Base-by-base conservation (phyloP, 2,888 invertebrate genomes). In the Boloria selene region DNA sequence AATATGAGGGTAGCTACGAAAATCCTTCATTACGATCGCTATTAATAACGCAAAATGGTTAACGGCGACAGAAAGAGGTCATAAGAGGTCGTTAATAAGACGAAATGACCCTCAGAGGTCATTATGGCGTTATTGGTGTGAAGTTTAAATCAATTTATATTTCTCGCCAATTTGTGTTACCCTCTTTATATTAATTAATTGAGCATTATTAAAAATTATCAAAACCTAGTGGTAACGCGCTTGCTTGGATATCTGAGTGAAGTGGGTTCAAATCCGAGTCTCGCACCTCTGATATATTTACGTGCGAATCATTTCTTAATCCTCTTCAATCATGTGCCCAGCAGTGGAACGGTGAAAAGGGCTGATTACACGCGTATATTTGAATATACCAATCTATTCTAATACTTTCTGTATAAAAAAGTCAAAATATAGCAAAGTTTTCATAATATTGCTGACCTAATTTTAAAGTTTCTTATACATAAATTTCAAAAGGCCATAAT, bases 11-110 rank as follows among this genome's bases (percentile, higher is more conserved):
- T 58, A 53, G 26, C 58, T 17, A 16, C 38, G 38, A 49, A 59
- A 59, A 50, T 53, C 64, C 53, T 47, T 74, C 72, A 76, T 74
- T 75, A 76, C 69, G 65, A 69, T 70, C 26, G 64, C 78, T 76
- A 83, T 82, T 80, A 80, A 84, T 82, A 79, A 79, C 76, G 61
- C 69, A 71, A 79, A 76, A 79, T 77, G 76, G 78, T 81, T 77
- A 78, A 67, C 68, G 72, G 67, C 72, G 82, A 80, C 80, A 81
- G 77, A 77, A 78, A 77, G 75, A 77, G 82, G 83, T 82, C 84
- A 82, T 84, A 84, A 86, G 85, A 78, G 84, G 82, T 81, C 87
- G 80, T 88, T 86, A 85, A 83, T 84, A 81, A 78, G 78, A 75
- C 74, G 71, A 69, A 87, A 86, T 82, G 86, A 80, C 84, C 82